phyloP scores from a whole-genome alignment of 1,140 invertebrate genomes.

The Ditylenchus dipsaci region DNA sequence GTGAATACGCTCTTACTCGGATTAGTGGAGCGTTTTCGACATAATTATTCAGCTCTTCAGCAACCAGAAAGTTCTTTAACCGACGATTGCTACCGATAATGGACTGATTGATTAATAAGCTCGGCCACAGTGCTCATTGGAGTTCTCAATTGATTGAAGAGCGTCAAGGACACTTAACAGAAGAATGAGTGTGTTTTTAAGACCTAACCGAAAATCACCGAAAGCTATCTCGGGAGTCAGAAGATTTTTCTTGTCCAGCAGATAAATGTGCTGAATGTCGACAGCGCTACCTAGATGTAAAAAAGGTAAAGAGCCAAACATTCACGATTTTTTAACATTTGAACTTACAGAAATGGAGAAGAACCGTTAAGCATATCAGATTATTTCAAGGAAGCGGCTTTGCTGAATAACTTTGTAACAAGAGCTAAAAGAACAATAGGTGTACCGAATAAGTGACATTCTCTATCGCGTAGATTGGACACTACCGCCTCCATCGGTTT shows the following conservation, averaged over 20 bases:
- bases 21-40: neutral
- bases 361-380: constrained; percentile 62
- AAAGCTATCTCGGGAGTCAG: constrained; percentile 68
- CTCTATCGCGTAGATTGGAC: constrained; percentile 18
- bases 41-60: constrained; percentile 49
- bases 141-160: constrained; percentile 57
- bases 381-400: constrained; percentile 26
- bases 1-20: neutral
- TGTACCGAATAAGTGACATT: neutral
- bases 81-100: constrained; percentile 51
- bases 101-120: constrained; percentile 17
- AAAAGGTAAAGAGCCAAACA: constrained; percentile 12
- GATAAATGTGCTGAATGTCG: constrained; percentile 60
- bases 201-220: constrained; percentile 29
- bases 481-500: constrained; percentile 66
- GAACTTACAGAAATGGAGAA: constrained; percentile 64
- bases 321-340: neutral
- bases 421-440: neutral
- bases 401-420: constrained; percentile 28
- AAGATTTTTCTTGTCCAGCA: constrained; percentile 56
- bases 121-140: constrained; percentile 41
- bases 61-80: constrained; percentile 51
- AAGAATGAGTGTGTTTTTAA: neutral
- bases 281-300: constrained; percentile 30
- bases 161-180: constrained; percentile 62